A percentile compares a stretch with the other conserved stretches of the same genome.
These are phyloP conservation scores for Portunus trituberculatus DNA, from an alignment of 1,140 invertebrate species.

Conservation along the genomic window DNA sequence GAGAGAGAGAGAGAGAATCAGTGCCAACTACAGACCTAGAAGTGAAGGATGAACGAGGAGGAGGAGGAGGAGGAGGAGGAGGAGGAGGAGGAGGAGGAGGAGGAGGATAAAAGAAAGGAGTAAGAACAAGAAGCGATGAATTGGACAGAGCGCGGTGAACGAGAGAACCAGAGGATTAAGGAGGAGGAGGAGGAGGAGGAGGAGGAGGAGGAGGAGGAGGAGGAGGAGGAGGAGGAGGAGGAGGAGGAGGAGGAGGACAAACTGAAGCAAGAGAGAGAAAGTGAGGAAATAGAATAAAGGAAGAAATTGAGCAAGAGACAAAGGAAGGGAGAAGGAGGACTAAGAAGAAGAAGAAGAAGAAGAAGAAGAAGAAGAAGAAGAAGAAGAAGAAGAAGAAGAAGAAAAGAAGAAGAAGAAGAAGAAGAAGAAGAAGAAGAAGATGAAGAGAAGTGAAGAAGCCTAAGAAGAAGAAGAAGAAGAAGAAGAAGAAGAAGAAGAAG, in stretches of 20 bases:
- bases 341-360: background rate
- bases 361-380: background rate
- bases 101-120: background rate
- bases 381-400: background rate
- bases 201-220: constrained; percentile 4
- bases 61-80: background rate
- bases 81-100: background rate
- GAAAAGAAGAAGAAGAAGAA: background rate
- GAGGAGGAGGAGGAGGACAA: background rate
- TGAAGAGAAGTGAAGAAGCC: background rate
- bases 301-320: no score
- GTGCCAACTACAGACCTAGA: background rate
- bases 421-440: background rate
- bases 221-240: constrained; percentile 24
- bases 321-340: background rate
- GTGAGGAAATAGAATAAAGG: no score
- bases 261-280: background rate
- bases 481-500: no score
- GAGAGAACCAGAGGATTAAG: background rate
- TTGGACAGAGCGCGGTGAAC: background rate
- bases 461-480: background rate
- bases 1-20: background rate
- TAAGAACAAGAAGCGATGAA: background rate
- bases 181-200: constrained; percentile 28
- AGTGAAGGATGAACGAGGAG: background rate